Evolutionary conservation across 1,140 invertebrate species (phyloP).

Genomic region (Varroa destructor): DNA sequence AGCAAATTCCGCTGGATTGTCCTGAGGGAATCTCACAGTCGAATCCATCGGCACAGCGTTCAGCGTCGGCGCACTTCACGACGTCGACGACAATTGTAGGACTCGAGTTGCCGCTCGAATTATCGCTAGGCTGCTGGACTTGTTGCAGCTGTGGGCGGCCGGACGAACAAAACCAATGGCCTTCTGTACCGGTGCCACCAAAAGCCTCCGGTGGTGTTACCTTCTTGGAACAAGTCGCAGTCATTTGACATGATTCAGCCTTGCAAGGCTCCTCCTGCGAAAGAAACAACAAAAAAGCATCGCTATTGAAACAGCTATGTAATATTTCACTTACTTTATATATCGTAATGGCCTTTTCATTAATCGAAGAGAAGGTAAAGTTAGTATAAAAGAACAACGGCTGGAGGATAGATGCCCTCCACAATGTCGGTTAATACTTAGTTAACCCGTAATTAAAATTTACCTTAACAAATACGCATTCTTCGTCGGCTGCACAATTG

Average conservation of each 20-base stretch:
- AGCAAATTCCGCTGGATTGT: constrained; percentile 5
- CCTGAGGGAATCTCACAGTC: constrained; percentile 9
- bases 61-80: constrained; percentile 12
- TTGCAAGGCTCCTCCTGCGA: constrained; percentile 34
- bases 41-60: constrained; percentile 10
- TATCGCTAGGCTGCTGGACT: neutral
- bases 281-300: constrained; percentile 30
- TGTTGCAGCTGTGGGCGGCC: constrained; percentile 3
- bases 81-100: neutral
- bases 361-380: too few relatives aligned
- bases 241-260: neutral
- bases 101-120: neutral
- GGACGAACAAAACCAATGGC: neutral
- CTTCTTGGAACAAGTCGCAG: constrained; percentile 6
- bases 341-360: too few relatives aligned
- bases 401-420: neutral
- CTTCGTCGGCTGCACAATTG: constrained; percentile 54
- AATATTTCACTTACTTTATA: constrained; percentile 15
- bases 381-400: too few relatives aligned
- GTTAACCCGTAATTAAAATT: constrained; percentile 41
- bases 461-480: constrained; percentile 62
- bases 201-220: neutral
- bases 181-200: too few relatives aligned
- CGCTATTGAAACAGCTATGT: constrained; percentile 31
- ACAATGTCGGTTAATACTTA: neutral